These are phyloP conservation scores for Andrena dorsata DNA, from an alignment of 2,888 invertebrate genomes.

Conservation along the genomic window DNA sequence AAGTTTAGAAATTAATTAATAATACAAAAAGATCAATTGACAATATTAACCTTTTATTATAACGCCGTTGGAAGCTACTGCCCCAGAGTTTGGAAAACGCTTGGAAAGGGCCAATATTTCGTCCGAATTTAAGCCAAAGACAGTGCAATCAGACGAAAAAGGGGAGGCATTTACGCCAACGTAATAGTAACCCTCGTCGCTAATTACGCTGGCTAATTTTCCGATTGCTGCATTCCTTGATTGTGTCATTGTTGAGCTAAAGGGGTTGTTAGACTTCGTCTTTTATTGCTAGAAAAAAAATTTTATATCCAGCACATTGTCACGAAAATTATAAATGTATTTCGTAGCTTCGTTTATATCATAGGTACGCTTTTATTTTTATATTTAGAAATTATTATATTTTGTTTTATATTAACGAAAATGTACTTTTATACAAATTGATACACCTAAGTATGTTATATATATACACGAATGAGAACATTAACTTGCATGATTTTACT, in stretches of 20 bases:
- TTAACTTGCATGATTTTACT: too few species aligned
- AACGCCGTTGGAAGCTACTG: slow-evolving; percentile 90
- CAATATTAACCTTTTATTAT: slow-evolving; percentile 87
- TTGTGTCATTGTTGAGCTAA: slow-evolving; percentile 61
- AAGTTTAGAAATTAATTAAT: neutral
- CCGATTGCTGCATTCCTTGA: slow-evolving; percentile 69
- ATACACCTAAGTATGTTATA: neutral
- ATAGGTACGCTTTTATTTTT: neutral
- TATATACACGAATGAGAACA: too few species aligned
- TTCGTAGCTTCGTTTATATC: too few species aligned
- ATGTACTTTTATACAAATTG: neutral
- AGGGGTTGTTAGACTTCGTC: slow-evolving; percentile 76
- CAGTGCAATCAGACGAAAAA: slow-evolving; percentile 90
- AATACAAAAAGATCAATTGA: slow-evolving; percentile 21
- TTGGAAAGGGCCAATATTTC: slow-evolving; percentile 90
- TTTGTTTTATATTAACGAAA: neutral
- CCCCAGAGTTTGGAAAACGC: slow-evolving; percentile 89
- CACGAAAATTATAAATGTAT: slow-evolving; percentile 25
- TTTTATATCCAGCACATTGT: slow-evolving; percentile 29
- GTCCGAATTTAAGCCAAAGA: slow-evolving; percentile 91
- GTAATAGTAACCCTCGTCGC: slow-evolving; percentile 88
- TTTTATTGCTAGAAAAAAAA: slow-evolving; percentile 78
- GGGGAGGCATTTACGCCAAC: slow-evolving; percentile 93
- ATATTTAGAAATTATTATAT: neutral
- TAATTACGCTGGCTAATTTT: slow-evolving; percentile 75